phyloP scores from a whole-genome alignment of 2,888 invertebrate genomes.

The Pseudococcus jackbeardsleyi region DNA sequence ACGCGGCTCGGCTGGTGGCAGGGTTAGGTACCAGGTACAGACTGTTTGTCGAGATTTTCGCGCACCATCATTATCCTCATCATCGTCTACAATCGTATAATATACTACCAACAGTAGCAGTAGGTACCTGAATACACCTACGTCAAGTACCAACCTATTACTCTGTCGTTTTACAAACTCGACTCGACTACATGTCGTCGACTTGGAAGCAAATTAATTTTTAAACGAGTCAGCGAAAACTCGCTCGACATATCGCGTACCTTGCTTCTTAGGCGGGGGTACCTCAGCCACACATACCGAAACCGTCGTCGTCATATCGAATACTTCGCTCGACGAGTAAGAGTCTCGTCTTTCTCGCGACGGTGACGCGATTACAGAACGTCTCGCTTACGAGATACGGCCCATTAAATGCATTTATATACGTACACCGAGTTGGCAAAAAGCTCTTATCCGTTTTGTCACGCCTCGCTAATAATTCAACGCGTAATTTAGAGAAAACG shows the following conservation, averaged over 20 bases:
- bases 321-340: background rate
- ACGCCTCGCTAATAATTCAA: slow-evolving; percentile 54
- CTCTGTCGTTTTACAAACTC: background rate
- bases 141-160: background rate
- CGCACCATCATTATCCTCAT: background rate
- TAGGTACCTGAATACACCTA: background rate
- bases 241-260: background rate
- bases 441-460: slow-evolving; percentile 41
- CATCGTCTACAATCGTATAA: background rate
- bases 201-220: slow-evolving; percentile 6
- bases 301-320: background rate
- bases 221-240: slow-evolving; percentile 43
- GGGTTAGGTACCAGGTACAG: no score
- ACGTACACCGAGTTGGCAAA: background rate
- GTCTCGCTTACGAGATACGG: background rate
- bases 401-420: slow-evolving; percentile 50
- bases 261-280: no score
- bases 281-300: background rate
- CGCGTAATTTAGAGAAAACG: slow-evolving; percentile 21
- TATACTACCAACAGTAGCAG: background rate
- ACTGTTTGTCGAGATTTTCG: slow-evolving; percentile 2
- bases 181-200: background rate
- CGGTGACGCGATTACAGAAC: background rate
- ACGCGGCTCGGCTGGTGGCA: no score
- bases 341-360: background rate